Percentiles rank a stretch among this genome's conserved stretches.
These are phyloP conservation scores for Globia sparganii DNA, from an alignment of 2,888 invertebrate genomes.

Conservation along the genomic window DNA sequence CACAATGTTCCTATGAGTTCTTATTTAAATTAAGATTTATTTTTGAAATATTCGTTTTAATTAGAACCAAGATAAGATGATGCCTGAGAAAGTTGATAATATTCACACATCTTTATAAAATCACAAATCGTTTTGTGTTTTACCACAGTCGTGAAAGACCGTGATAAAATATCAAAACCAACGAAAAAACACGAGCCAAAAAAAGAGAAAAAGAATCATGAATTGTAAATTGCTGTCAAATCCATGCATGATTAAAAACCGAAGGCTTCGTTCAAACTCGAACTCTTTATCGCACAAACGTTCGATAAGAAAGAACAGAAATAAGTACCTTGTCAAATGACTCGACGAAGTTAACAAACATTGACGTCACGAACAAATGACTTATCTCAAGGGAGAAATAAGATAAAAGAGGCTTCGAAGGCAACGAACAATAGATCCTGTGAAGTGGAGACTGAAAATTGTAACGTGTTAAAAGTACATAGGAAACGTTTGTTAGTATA, in stretches of 20 bases:
- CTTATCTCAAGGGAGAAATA: conserved; percentile 63
- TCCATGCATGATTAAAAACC: conserved; percentile 46
- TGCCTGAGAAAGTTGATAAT: not conserved
- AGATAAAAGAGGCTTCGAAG: conserved; percentile 60
- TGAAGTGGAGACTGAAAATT: conserved; percentile 38
- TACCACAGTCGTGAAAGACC: not conserved
- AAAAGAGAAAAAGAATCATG: conserved; percentile 18
- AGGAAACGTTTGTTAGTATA: conserved; percentile 12
- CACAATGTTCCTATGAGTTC: not conserved
- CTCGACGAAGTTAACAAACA: conserved; percentile 72
- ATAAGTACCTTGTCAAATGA: conserved; percentile 73
- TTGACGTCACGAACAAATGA: conserved; percentile 68
- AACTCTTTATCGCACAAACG: conserved; percentile 51
- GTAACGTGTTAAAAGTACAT: conserved; percentile 32
- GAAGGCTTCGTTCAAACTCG: conserved; percentile 41
- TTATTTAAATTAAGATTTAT: not conserved
- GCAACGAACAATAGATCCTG: conserved; percentile 62
- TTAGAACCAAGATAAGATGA: not conserved
- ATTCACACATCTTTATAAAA: not conserved
- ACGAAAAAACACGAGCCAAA: not conserved
- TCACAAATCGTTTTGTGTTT: not conserved
- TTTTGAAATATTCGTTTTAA: not conserved
- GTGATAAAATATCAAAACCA: not conserved
- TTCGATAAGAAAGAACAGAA: conserved; percentile 61
- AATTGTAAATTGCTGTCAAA: conserved; percentile 49